Base-by-base conservation (phyloP, 92 coral and sea anemone genomes). In the Desmophyllum pertusum region DNA sequence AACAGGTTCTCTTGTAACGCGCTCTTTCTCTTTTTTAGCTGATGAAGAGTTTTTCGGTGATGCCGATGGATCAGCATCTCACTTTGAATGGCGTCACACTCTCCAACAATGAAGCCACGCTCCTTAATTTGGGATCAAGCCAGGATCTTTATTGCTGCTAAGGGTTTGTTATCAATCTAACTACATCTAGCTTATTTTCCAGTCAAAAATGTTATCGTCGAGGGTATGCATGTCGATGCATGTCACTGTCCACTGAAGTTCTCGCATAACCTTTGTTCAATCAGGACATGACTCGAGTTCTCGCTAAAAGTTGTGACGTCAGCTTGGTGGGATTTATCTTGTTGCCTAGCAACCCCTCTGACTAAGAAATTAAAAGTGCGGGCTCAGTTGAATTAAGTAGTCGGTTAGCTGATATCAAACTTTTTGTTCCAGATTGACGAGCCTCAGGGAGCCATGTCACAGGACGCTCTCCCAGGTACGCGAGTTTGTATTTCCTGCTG, bases 31-130 rank as follows among this genome's bases (percentile, higher is more conserved):
- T n/a, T 18, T 83, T 85, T 3, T 78, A 95, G 97, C 79, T 96
- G 40, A 94, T 94, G 99, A 94, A 91, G 93, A 86, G 93, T 18
- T 96, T 96, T 48, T 94, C 98, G 21, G 99, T 93, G 68, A 92
- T 96, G 98, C 99, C 99, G 0, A 84, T 96, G 97, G 99, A 96
- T 72, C 99, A 96, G 63, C 99, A 96, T 76, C 91, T 96, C 30
- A 89, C 93, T 73, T 64, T 96, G 41, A 92, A 92, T 51, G 98
- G 99, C 51, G 81, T 75, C 46, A 80, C 80, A 25, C 86, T 96
- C 70, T 81, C 89, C 9, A 91, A 93, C 52, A 95, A 96, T 78
- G 75, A 85, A 13, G 91, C 93, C 9, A 89, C 97, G 33, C 88
- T 96, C 6, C 89, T 92, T 18, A 70, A 89, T 11, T 91, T 95